A percentile compares a stretch with the other conserved stretches of the same genome.
phyloP scores from a whole-genome alignment of 2,113 vertebrate genomes.

The Anhinga anhinga region DNA sequence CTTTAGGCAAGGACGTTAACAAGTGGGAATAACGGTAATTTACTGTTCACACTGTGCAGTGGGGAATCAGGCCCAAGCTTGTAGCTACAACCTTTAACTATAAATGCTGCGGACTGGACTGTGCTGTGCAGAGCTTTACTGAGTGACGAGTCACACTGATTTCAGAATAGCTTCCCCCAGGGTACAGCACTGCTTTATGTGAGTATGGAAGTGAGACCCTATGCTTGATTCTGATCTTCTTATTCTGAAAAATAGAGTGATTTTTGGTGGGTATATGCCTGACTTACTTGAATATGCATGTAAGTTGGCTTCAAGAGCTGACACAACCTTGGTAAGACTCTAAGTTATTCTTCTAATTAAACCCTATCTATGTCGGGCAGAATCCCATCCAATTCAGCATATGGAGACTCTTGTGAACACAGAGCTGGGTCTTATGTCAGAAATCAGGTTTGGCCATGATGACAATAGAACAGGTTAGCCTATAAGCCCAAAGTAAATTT shows the following conservation, averaged over 20 bases:
- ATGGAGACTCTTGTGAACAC: background rate
- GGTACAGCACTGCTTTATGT: background rate
- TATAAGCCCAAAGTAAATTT: background rate
- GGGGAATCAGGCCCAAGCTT: background rate
- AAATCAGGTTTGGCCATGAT: background rate
- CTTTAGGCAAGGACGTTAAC: background rate
- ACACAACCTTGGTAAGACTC: background rate
- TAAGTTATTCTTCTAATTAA: background rate
- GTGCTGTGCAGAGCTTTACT: background rate
- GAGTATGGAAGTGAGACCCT: background rate
- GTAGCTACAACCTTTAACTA: background rate
- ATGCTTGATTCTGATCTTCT: background rate
- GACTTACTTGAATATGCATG: background rate
- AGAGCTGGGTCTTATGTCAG: background rate
- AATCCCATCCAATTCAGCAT: background rate
- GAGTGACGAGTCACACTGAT: background rate
- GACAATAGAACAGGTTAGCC: background rate
- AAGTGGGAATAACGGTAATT: background rate
- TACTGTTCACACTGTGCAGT: background rate
- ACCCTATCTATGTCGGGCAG: background rate
- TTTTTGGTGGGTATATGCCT: background rate
- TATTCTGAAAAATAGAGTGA: background rate
- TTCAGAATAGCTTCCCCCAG: background rate
- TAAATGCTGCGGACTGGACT: background rate
- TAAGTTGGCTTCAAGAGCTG: background rate